A percentile compares a stretch with the other conserved stretches of the same genome.
These are phyloP conservation scores for Perithous albicinctus DNA, from an alignment of 2,888 invertebrate genomes.

Conservation along the genomic window DNA sequence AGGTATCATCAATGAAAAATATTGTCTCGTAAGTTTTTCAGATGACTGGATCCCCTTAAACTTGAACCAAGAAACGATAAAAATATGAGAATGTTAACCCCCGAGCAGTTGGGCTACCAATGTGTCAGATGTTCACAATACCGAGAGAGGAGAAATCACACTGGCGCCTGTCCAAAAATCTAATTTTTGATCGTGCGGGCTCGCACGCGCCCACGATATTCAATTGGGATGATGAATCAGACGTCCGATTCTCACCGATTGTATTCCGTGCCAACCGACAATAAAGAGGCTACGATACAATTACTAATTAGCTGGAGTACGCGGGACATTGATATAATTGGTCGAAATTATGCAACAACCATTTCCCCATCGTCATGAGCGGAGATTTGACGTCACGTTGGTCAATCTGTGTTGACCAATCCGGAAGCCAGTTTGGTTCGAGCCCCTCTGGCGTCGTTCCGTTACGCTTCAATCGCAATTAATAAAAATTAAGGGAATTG, in stretches of 20 bases:
- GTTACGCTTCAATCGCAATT: no score
- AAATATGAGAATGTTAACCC: conserved; percentile 62
- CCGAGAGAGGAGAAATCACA: background rate
- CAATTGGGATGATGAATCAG: background rate
- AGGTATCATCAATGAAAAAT: no score
- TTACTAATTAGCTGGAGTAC: background rate
- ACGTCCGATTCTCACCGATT: background rate
- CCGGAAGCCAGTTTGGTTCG: background rate
- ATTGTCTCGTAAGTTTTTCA: no score
- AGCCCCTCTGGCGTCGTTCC: no score
- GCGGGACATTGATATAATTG: conserved; percentile 24
- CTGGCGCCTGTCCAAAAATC: conserved; percentile 30
- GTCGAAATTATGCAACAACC: conserved; percentile 29
- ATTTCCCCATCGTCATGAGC: background rate
- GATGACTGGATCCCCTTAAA: no score
- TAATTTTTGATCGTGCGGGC: conserved; percentile 7
- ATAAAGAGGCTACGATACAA: background rate
- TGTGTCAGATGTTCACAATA: background rate
- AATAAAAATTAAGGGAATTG: no score
- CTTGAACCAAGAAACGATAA: conserved; percentile 17
- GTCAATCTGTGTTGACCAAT: conserved; percentile 30
- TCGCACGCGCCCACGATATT: background rate
- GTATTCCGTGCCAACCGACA: background rate
- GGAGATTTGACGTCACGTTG: conserved; percentile 22
- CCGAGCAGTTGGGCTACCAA: conserved; percentile 1